Conservation (phyloP, 2,888 invertebrate genomes). For the Mimas tiliae region DNA sequence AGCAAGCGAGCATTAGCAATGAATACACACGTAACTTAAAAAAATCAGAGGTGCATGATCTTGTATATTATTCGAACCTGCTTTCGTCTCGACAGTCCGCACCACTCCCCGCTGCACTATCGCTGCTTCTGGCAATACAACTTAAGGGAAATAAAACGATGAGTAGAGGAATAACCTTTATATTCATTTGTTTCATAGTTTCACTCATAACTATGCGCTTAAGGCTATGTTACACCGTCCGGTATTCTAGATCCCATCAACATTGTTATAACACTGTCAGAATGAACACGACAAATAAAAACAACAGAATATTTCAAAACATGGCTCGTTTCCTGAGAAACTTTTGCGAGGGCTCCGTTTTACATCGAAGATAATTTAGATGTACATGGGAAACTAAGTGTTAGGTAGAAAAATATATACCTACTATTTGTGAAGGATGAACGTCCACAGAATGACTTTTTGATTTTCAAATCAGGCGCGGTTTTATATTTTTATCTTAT, state of each 20-base stretch:
- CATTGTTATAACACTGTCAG: slow-evolving; percentile 41
- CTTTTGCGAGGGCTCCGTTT: slow-evolving; percentile 43
- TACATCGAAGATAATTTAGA: not conserved
- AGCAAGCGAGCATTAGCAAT: too few species aligned
- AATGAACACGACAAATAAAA: slow-evolving; percentile 43
- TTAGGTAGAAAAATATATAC: slow-evolving; percentile 24
- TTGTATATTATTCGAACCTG: too few species aligned
- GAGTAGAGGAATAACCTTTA: slow-evolving; percentile 80
- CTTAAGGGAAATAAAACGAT: slow-evolving; percentile 53
- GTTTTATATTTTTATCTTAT: not conserved
- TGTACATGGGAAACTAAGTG: slow-evolving; percentile 6
- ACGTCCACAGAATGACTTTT: not conserved
- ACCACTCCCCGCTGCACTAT: too few species aligned
- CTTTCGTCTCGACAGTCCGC: too few species aligned
- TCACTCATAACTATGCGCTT: slow-evolving; percentile 72
- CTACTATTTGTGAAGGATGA: slow-evolving; percentile 6
- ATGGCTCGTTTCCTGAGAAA: slow-evolving; percentile 44
- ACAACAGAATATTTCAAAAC: slow-evolving; percentile 43
- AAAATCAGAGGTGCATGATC: too few species aligned
- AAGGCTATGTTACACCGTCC: slow-evolving; percentile 60
- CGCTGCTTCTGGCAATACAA: too few species aligned
- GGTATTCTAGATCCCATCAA: slow-evolving; percentile 53
- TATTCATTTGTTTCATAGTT: slow-evolving; percentile 78
- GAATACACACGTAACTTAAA: too few species aligned
- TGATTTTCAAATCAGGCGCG: not conserved